Evolutionary conservation across 2,113 vertebrate genomes (phyloP).

Genomic region (Myrmecobius fasciatus): DNA sequence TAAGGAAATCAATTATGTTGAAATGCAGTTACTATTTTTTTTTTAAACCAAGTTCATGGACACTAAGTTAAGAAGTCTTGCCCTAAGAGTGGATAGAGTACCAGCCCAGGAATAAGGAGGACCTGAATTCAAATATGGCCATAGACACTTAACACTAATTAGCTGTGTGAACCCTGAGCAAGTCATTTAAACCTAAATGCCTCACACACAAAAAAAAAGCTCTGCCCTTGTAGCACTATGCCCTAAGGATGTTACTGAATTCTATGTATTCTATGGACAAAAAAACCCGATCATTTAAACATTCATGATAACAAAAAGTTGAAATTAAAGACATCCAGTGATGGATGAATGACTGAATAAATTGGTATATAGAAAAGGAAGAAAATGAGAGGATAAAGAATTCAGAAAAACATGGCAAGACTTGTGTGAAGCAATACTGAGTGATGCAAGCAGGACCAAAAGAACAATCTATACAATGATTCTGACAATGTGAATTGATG

Average conservation of each 20-base stretch:
- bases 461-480: not conserved
- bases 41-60: not conserved
- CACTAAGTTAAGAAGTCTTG: not conserved
- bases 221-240: not conserved
- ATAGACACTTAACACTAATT: too few species aligned
- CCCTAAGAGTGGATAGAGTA: too few species aligned
- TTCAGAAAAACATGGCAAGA: not conserved
- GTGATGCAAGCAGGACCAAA: not conserved
- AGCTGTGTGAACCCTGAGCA: too few species aligned
- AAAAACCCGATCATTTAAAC: not conserved
- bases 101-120: too few species aligned
- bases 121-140: too few species aligned
- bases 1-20: not conserved
- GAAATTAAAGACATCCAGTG: not conserved
- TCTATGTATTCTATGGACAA: not conserved
- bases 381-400: not conserved
- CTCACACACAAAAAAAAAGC: too few species aligned
- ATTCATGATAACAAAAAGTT: not conserved
- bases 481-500: not conserved
- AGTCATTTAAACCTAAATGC: too few species aligned
- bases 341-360: not conserved
- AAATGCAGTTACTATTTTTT: not conserved
- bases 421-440: not conserved
- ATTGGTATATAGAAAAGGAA: not conserved
- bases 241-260: not conserved